These are phyloP conservation scores for Lytechinus variegatus DNA, from an alignment of 35 echinoderm and acorn worm species.

Conservation along the genomic window DNA sequence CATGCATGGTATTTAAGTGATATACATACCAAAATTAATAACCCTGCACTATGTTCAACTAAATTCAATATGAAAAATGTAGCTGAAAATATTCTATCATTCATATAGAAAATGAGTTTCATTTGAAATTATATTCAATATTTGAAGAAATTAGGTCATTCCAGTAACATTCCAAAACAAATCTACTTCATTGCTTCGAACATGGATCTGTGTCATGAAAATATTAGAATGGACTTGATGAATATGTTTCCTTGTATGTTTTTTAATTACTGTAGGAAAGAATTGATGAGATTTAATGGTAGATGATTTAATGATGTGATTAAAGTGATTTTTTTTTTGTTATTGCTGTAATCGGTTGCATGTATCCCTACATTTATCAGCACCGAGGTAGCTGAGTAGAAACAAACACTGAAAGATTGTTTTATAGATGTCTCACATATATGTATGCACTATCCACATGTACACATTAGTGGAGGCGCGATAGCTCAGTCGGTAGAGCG, in stretches of 20 bases:
- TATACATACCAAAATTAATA: too few relatives aligned
- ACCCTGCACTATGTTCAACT: neutral
- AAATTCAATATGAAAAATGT: neutral
- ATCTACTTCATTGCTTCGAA: too few relatives aligned
- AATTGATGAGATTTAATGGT: neutral
- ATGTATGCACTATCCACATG: neutral
- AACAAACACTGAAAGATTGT: neutral
- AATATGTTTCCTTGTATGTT: too few relatives aligned
- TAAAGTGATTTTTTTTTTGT: neutral
- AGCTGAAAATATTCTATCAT: too few relatives aligned
- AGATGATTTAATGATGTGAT: neutral
- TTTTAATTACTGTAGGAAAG: neutral
- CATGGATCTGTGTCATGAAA: too few relatives aligned
- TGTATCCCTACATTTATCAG: neutral
- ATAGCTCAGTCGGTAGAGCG: neutral
- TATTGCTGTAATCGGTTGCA: neutral
- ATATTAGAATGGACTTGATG: too few relatives aligned
- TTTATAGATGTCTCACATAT: too few relatives aligned
- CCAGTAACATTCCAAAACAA: too few relatives aligned
- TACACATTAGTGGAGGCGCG: neutral
- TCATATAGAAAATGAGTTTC: too few relatives aligned
- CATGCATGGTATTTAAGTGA: too few relatives aligned
- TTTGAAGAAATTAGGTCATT: too few relatives aligned
- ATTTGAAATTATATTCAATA: too few relatives aligned
- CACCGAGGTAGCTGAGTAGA: neutral